Conservation (phyloP, 1,140 invertebrate genomes). For the Drosophila ambigua region DNA sequence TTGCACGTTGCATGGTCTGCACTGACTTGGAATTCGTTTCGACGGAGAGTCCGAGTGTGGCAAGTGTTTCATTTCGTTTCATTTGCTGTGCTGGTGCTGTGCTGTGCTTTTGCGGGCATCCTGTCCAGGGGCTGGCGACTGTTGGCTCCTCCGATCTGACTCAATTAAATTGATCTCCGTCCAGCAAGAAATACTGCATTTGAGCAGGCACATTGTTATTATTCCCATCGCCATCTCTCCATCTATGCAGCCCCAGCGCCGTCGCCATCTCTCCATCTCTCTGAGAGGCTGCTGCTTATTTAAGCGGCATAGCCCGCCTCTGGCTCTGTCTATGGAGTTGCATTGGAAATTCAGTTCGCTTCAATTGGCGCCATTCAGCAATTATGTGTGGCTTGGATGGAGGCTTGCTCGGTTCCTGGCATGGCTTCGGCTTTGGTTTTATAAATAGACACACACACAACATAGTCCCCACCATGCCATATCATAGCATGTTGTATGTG, state of each 20-base stretch:
- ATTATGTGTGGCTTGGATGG: constrained; percentile 45
- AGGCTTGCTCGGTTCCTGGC: constrained; percentile 2
- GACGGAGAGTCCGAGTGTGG: constrained; percentile 50
- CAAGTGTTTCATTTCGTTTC: constrained; percentile 19
- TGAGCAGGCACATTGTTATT: constrained; percentile 53
- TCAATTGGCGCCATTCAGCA: constrained; percentile 55
- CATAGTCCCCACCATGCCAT: too few relatives aligned
- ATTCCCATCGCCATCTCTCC: constrained; percentile 25
- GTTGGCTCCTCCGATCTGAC: constrained; percentile 7
- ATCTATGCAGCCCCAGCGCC: constrained; percentile 7
- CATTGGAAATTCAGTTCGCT: constrained; percentile 31
- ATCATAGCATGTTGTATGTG: constrained; percentile 27
- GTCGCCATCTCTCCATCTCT: background rate
- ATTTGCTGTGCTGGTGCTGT: background rate
- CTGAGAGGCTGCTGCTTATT: constrained; percentile 32
- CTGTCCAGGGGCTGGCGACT: constrained; percentile 23
- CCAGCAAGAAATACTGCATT: constrained; percentile 48
- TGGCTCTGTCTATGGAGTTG: constrained; percentile 7
- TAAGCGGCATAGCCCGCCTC: constrained; percentile 22
- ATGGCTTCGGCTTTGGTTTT: constrained; percentile 37
- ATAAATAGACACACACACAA: constrained; percentile 60
- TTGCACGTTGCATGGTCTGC: constrained; percentile 27
- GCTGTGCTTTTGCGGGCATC: constrained; percentile 25
- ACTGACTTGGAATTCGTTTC: constrained; percentile 68
- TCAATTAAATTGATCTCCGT: constrained; percentile 48